Evolutionary conservation across 1,140 invertebrate species (phyloP).

Genomic region (Homarus americanus): DNA sequence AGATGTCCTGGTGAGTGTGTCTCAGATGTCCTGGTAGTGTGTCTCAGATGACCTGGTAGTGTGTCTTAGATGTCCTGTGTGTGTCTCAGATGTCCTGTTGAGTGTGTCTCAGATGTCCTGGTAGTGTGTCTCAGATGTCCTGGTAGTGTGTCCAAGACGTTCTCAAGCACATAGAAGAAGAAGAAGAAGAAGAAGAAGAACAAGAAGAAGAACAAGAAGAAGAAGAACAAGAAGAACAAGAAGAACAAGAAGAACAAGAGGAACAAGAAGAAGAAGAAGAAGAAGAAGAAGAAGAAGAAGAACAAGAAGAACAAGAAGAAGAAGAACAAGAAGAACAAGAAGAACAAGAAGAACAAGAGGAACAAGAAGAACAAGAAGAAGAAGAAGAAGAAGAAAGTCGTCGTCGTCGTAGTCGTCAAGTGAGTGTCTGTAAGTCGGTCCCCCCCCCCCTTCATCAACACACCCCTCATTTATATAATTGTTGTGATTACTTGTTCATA

Average conservation of each 20-base stretch:
- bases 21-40: no score
- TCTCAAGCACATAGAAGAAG: no score
- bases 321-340: not conserved
- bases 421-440: not conserved
- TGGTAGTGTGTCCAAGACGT: no score
- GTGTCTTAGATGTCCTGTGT: no score
- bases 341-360: not conserved
- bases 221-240: not conserved
- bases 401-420: no score
- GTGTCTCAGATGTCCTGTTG: no score
- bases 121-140: no score
- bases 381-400: not conserved
- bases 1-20: no score
- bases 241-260: not conserved
- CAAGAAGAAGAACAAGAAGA: not conserved
- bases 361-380: not conserved
- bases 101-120: no score
- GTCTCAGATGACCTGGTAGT: no score
- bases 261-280: no score
- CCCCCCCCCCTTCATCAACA: slow-evolving; percentile 40
- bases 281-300: no score
- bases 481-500: slow-evolving; percentile 71
- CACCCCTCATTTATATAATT: slow-evolving; percentile 70
- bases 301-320: not conserved
- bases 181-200: not conserved